phyloP scores from a whole-genome alignment of 1,140 invertebrate species.

The Periplaneta americana region DNA sequence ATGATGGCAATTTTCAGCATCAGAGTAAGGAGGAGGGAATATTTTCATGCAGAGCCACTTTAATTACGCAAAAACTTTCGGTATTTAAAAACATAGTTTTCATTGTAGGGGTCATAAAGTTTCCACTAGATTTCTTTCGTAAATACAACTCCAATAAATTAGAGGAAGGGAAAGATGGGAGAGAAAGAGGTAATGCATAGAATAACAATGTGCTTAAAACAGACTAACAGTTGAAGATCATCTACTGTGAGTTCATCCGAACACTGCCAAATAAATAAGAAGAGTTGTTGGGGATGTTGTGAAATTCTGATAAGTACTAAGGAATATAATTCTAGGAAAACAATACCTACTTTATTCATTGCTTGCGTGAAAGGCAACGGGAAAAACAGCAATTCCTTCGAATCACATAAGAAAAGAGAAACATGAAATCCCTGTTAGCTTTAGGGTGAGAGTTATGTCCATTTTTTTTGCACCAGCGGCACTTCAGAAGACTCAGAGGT shows the following conservation, averaged over 20 bases:
- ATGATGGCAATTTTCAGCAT: neutral
- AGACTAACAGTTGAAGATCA: neutral
- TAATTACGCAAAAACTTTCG: neutral
- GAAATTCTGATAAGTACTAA: neutral
- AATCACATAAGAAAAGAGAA: no score
- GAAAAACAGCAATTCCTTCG: no score
- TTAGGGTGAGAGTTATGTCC: neutral
- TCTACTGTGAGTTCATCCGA: neutral
- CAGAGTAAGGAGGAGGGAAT: neutral
- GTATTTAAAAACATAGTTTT: neutral
- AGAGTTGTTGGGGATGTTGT: neutral
- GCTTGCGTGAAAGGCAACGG: no score
- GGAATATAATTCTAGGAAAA: neutral
- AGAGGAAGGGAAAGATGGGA: no score
- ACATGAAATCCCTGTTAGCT: no score
- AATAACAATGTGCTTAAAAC: neutral
- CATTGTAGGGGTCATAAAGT: neutral
- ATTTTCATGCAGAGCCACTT: neutral
- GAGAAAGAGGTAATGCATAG: neutral
- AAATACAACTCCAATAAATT: neutral
- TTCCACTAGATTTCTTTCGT: neutral
- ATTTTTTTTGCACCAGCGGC: neutral
- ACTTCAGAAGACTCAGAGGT: neutral
- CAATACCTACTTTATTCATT: neutral
- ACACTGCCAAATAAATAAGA: neutral